Evolutionary conservation across 2,797 vertebrate genomes (phyloP).

Genomic region (Urophycis tenuis): DNA sequence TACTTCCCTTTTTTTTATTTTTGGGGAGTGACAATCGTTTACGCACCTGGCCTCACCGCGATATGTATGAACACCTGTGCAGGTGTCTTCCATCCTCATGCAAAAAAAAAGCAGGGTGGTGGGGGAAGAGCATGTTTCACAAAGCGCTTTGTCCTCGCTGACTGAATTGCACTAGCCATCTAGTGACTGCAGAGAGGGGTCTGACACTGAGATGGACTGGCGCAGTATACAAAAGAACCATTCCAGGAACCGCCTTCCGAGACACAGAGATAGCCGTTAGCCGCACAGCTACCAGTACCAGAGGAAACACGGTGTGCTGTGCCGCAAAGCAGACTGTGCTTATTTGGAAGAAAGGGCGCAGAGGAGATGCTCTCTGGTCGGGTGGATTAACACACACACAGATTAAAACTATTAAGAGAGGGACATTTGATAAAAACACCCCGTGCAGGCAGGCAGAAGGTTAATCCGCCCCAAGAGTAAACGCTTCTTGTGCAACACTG

Average conservation of each 20-base stretch:
- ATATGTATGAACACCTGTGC: neutral
- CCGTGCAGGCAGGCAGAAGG: conserved; percentile 29
- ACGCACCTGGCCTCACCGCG: neutral
- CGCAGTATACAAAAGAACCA: neutral
- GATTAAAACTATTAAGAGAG: conserved; percentile 32
- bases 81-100: neutral
- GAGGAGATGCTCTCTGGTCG: conserved; percentile 13
- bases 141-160: neutral
- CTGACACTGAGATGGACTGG: conserved; percentile 17
- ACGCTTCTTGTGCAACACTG: conserved; percentile 39
- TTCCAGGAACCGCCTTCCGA: neutral
- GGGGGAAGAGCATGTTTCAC: neutral
- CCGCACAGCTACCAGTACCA: neutral
- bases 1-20: conserved; percentile 3
- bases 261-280: neutral
- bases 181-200: conserved; percentile 15
- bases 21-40: neutral
- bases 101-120: neutral
- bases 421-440: conserved; percentile 25
- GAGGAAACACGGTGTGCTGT: conserved; percentile 20
- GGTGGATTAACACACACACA: conserved; percentile 13
- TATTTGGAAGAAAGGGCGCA: conserved; percentile 27
- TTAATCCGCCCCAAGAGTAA: conserved; percentile 25
- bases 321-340: conserved; percentile 40
- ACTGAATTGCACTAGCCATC: conserved; percentile 23